These are phyloP conservation scores for Monochamus saltuarius DNA, from an alignment of 1,140 invertebrate species.

Conservation along the genomic window DNA sequence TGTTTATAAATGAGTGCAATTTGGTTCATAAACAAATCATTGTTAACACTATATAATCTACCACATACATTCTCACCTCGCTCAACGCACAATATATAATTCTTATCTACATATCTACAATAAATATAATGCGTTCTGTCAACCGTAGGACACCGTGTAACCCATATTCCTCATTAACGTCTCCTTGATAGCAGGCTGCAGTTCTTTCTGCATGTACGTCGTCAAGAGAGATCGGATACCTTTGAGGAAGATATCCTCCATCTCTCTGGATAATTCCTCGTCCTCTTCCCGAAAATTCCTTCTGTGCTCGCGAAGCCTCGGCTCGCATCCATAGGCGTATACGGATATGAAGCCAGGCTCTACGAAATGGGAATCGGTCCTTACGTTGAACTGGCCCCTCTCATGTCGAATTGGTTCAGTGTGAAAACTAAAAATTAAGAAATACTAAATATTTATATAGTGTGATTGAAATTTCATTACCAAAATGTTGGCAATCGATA, in stretches of 20 bases:
- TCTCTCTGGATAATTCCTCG: constrained; percentile 69
- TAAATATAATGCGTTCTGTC: neutral
- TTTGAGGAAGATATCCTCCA: constrained; percentile 80
- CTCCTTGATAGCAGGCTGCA: constrained; percentile 81
- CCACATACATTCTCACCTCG: too few species aligned
- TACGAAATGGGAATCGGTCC: constrained; percentile 78
- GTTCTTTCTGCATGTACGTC: constrained; percentile 77
- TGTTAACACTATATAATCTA: too few species aligned
- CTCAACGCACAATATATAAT: too few species aligned
- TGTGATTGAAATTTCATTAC: too few species aligned
- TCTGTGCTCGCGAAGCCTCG: constrained; percentile 48
- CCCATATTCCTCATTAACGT: constrained; percentile 82
- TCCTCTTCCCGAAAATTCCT: constrained; percentile 54
- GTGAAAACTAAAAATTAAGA: constrained; percentile 47
- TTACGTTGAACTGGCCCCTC: constrained; percentile 68
- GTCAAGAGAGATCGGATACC: constrained; percentile 70
- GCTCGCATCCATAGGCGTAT: constrained; percentile 77
- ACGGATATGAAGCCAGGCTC: constrained; percentile 81
- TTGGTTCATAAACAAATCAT: too few species aligned
- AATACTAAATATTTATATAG: too few species aligned
- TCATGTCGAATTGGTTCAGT: constrained; percentile 57
- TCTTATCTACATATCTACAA: too few species aligned
- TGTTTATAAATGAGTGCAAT: too few species aligned
- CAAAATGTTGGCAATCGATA: too few species aligned
- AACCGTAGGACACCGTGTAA: constrained; percentile 79